Evolutionary conservation across 2,888 invertebrate species (phyloP).

Genomic region (Nomada ruficornis): DNA sequence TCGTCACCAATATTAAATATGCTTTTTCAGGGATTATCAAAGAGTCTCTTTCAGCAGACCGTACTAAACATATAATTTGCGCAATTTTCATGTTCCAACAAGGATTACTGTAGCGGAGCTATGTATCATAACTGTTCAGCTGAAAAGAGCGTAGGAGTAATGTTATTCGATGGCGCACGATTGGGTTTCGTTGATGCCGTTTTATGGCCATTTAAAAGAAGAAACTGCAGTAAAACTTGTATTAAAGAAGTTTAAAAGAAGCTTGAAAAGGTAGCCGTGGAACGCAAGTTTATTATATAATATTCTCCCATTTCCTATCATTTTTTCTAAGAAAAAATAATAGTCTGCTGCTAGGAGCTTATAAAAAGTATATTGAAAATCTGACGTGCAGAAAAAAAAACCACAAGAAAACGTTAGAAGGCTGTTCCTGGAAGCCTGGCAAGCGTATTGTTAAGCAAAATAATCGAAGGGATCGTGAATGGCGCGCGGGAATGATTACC

Average conservation of each 20-base stretch:
- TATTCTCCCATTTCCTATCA: no score
- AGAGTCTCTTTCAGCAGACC: no score
- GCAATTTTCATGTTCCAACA: no score
- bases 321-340: no score
- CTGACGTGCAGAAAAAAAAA: no score
- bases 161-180: not conserved
- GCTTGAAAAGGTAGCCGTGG: not conserved
- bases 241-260: constrained; percentile 4
- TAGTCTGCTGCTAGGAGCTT: no score
- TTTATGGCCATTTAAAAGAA: constrained; percentile 3
- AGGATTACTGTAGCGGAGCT: no score
- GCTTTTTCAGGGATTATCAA: not conserved
- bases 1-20: not conserved
- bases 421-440: not conserved
- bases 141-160: no score
- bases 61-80: no score
- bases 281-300: not conserved
- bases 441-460: constrained; percentile 1
- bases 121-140: no score
- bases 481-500: not conserved
- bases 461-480: not conserved
- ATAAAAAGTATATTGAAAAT: no score
- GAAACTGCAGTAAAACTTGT: constrained; percentile 11
- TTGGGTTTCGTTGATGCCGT: not conserved
- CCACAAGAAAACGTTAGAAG: no score